Evolutionary conservation across 2,113 vertebrate genomes (phyloP).

Genomic region (Cebidichthys violaceus): DNA sequence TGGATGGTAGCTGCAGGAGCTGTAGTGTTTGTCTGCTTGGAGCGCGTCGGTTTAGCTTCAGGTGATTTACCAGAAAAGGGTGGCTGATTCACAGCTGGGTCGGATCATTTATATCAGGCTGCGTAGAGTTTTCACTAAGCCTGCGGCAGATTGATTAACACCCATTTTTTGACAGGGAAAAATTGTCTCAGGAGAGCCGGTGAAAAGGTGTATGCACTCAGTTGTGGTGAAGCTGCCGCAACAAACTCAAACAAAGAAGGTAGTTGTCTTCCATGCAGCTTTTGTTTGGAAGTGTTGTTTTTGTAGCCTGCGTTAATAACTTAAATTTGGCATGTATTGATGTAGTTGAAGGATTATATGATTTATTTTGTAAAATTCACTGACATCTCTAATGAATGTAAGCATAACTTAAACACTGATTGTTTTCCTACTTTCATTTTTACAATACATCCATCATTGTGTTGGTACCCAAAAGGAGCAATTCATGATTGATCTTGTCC

Average conservation of each 20-base stretch:
- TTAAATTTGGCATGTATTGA: not conserved
- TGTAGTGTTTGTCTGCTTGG: not conserved
- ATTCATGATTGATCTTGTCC: not conserved
- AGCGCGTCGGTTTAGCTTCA: not conserved
- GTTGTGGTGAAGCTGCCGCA: not conserved
- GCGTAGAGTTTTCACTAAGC: conserved; percentile 9
- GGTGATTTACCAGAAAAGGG: conserved; percentile 3
- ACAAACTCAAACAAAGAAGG: not conserved
- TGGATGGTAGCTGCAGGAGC: not conserved
- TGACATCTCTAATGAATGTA: not conserved
- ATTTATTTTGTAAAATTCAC: not conserved
- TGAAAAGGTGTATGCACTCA: not conserved
- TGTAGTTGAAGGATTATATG: not conserved
- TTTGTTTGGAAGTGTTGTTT: not conserved
- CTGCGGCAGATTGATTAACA: conserved; percentile 18
- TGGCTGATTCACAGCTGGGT: not conserved
- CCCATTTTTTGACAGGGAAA: not conserved
- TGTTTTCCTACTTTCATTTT: not conserved
- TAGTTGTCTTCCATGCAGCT: too few relatives aligned
- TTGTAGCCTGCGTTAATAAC: not conserved
- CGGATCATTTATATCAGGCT: conserved; percentile 5
- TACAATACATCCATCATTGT: not conserved
- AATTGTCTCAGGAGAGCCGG: not conserved
- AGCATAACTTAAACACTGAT: not conserved
- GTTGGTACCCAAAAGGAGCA: not conserved